Conservation (phyloP, 2,888 invertebrate genomes). For the Teleogryllus oceanicus region DNA sequence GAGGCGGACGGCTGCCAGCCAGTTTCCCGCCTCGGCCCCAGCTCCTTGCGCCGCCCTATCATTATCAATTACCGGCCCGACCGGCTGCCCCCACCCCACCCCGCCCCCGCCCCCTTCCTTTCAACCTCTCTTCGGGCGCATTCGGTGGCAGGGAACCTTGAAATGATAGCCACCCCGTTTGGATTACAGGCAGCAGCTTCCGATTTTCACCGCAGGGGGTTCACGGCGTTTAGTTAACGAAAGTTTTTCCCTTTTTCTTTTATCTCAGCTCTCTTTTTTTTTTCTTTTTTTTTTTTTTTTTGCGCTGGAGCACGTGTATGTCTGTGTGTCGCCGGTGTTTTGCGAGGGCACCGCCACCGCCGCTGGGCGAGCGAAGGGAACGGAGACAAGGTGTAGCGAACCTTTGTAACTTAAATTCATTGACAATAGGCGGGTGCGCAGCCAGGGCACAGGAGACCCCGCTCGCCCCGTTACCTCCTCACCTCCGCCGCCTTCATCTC, state of each 20-base stretch:
- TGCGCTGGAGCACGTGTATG: background rate
- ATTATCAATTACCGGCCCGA: background rate
- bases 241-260: constrained; percentile 18
- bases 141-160: background rate
- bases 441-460: background rate
- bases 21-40: background rate
- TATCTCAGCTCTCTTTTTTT: constrained; percentile 1
- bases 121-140: background rate
- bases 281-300: background rate
- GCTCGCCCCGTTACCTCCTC: background rate
- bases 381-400: constrained; percentile 8
- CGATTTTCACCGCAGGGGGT: constrained; percentile 18
- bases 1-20: too few species aligned
- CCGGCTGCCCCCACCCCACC: background rate
- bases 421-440: background rate
- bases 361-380: background rate
- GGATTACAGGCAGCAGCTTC: constrained; percentile 6
- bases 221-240: constrained; percentile 18
- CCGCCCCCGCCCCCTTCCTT: background rate
- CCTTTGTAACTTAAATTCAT: constrained; percentile 18
- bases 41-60: constrained; percentile 10
- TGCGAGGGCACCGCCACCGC: background rate
- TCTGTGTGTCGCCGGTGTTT: background rate
- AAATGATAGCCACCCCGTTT: background rate
- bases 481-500: background rate